These are phyloP conservation scores for Azorinus chamasolen DNA, from an alignment of 2,888 invertebrate genomes.

Conservation along the genomic window DNA sequence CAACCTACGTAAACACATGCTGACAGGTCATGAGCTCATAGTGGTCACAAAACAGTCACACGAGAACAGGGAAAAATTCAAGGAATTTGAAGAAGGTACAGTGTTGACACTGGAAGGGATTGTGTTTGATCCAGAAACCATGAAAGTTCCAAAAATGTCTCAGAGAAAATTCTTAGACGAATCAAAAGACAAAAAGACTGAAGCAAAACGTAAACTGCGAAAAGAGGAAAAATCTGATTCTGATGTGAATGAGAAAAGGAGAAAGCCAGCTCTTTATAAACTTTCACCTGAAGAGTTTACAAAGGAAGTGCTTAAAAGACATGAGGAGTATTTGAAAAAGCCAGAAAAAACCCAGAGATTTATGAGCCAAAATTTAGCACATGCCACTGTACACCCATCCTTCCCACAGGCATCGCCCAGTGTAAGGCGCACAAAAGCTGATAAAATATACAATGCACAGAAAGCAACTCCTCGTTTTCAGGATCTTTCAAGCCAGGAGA, in stretches of 20 bases:
- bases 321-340: slow-evolving; percentile 45
- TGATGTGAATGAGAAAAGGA: neutral
- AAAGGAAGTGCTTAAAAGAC: slow-evolving; percentile 44
- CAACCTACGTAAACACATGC: slow-evolving; percentile 54
- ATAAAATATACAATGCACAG: slow-evolving; percentile 50
- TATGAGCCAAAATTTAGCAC: slow-evolving; percentile 34
- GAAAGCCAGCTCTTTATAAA: slow-evolving; percentile 15
- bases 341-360: slow-evolving; percentile 31
- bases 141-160: slow-evolving; percentile 35
- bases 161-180: neutral
- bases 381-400: slow-evolving; percentile 47
- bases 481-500: neutral
- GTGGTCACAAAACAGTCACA: slow-evolving; percentile 35
- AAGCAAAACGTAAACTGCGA: neutral
- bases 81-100: slow-evolving; percentile 29
- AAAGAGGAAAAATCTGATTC: neutral
- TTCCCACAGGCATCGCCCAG: slow-evolving; percentile 58
- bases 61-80: slow-evolving; percentile 17
- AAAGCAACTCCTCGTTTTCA: slow-evolving; percentile 6
- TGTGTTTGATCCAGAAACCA: slow-evolving; percentile 38
- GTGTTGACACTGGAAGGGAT: slow-evolving; percentile 36
- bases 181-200: neutral
- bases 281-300: slow-evolving; percentile 51
- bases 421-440: slow-evolving; percentile 35
- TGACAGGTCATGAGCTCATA: slow-evolving; percentile 32